Conservation (phyloP, 2,113 vertebrate genomes). For the Anthoscopus minutus region DNA sequence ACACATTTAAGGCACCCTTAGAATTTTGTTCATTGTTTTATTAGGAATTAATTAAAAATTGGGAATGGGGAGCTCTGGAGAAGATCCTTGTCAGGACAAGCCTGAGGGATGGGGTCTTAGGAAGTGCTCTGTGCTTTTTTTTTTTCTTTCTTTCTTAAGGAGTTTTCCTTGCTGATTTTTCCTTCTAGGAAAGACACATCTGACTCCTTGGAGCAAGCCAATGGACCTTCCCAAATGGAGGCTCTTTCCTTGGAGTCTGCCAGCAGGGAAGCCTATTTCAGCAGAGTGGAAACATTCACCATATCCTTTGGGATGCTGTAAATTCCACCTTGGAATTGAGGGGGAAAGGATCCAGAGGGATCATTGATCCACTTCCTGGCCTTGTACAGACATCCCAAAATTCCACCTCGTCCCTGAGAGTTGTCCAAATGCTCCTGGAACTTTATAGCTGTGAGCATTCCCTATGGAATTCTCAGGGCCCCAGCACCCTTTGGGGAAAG, state of each 20-base stretch:
- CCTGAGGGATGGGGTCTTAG: background rate
- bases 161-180: background rate
- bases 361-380: accelerated
- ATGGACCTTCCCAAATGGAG: conserved; percentile 47
- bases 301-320: conserved; percentile 81
- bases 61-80: background rate
- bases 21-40: accelerated
- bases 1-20: background rate
- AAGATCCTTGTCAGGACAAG: background rate
- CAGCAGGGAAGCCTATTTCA: conserved; percentile 90
- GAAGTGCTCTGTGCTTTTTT: background rate
- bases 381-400: background rate
- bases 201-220: background rate
- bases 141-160: background rate
- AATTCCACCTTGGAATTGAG: background rate
- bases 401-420: background rate
- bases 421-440: background rate
- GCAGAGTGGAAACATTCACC: conserved; percentile 87
- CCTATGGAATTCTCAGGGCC: background rate
- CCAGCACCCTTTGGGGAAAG: background rate
- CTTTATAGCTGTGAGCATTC: background rate
- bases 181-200: conserved; percentile 55
- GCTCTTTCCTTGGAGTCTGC: conserved; percentile 74
- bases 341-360: background rate
- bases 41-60: background rate